Conservation (phyloP, 2,797 vertebrate species). For the Cuculus canorus region DNA sequence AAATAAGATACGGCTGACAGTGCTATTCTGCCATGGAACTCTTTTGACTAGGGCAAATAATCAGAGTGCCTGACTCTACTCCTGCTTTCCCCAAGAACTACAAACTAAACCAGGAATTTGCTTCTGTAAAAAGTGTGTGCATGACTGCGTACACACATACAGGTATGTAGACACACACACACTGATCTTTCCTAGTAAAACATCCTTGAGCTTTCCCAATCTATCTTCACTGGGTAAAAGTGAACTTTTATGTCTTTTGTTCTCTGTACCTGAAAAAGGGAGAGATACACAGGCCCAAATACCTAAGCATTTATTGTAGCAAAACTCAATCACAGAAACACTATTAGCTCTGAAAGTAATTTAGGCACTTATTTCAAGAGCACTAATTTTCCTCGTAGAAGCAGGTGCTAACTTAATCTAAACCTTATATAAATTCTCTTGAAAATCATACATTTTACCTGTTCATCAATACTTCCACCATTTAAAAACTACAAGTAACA, state of each 20-base stretch:
- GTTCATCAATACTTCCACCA: not conserved
- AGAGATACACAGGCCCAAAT: not conserved
- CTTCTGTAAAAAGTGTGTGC: not conserved
- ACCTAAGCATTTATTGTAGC: not conserved
- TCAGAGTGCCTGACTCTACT: not conserved
- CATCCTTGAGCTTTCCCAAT: not conserved
- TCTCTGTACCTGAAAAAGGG: not conserved
- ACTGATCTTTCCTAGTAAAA: not conserved
- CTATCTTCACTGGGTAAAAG: not conserved
- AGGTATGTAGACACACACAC: not conserved
- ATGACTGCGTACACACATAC: not conserved
- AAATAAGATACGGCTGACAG: not conserved
- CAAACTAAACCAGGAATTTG: not conserved
- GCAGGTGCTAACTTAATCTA: not conserved
- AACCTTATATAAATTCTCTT: not conserved
- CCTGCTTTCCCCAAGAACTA: not conserved
- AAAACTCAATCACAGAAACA: not conserved
- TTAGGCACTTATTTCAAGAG: not conserved
- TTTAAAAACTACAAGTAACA: not conserved
- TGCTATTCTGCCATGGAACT: not conserved
- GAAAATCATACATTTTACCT: not conserved
- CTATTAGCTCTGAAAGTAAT: not conserved
- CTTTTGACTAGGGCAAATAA: not conserved
- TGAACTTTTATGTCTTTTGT: not conserved
- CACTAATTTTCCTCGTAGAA: not conserved